Conservation (phyloP, 2,113 vertebrate species). For the Cyanistes caeruleus region DNA sequence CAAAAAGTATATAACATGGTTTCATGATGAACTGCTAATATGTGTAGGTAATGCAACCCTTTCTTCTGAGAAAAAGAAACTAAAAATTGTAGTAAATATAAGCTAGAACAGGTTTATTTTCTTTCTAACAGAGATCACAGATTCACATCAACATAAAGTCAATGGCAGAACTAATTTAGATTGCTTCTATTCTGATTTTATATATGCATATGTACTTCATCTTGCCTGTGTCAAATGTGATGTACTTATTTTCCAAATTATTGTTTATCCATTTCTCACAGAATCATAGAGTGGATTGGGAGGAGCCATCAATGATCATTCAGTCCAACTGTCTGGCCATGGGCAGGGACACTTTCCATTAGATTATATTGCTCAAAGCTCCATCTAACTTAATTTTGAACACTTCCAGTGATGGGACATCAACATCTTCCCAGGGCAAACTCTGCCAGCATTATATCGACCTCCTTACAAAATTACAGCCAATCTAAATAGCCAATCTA, state of each 20-base stretch:
- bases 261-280: not conserved
- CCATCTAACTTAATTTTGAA: not conserved
- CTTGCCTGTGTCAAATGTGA: not conserved
- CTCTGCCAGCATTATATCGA: rapidly evolving
- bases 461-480: not conserved
- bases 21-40: not conserved
- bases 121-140: not conserved
- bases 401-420: not conserved
- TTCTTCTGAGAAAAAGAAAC: not conserved
- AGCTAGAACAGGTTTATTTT: not conserved
- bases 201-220: not conserved
- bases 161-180: not conserved
- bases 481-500: not conserved
- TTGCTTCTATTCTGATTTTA: not conserved
- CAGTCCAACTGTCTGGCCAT: rapidly evolving
- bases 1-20: not conserved
- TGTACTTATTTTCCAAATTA: not conserved
- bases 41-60: not conserved
- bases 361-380: not conserved
- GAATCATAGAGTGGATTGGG: not conserved
- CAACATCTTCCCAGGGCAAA: not conserved
- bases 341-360: not conserved
- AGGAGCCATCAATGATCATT: not conserved
- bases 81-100: not conserved
- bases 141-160: not conserved